Conservation (phyloP, 2,113 vertebrate species). For the Ictalurus furcatus region DNA sequence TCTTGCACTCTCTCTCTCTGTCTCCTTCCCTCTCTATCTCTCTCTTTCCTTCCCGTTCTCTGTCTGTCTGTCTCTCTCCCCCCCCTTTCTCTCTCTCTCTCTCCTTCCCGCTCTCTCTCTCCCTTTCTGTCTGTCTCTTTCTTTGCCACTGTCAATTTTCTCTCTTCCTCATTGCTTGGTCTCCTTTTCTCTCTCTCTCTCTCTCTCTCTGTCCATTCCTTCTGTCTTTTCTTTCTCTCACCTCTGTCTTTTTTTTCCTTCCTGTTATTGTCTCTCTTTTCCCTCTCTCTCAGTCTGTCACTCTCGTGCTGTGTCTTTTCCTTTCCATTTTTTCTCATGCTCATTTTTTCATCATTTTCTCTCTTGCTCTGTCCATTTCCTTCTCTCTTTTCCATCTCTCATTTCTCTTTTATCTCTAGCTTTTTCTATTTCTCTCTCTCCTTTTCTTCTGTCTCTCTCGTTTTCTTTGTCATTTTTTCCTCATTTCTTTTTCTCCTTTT, state of each 20-base stretch:
- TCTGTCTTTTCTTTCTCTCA: neutral
- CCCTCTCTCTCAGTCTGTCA: neutral
- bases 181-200: neutral
- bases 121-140: neutral
- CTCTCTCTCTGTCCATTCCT: neutral
- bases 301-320: neutral
- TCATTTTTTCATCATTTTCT: neutral
- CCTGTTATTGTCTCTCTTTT: conserved; percentile 1
- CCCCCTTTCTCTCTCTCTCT: neutral
- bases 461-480: too few species aligned
- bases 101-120: too few species aligned
- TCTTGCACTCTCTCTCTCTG: neutral
- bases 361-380: neutral
- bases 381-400: neutral
- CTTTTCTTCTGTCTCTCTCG: neutral
- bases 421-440: neutral
- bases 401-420: neutral
- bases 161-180: neutral
- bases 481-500: neutral
- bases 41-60: too few species aligned
- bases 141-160: too few species aligned
- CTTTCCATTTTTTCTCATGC: too few species aligned
- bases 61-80: neutral
- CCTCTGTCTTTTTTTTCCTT: conserved; percentile 15
- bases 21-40: neutral